phyloP scores from a whole-genome alignment of 1,140 invertebrate species.

The Trachymyrmex septentrionalis region DNA sequence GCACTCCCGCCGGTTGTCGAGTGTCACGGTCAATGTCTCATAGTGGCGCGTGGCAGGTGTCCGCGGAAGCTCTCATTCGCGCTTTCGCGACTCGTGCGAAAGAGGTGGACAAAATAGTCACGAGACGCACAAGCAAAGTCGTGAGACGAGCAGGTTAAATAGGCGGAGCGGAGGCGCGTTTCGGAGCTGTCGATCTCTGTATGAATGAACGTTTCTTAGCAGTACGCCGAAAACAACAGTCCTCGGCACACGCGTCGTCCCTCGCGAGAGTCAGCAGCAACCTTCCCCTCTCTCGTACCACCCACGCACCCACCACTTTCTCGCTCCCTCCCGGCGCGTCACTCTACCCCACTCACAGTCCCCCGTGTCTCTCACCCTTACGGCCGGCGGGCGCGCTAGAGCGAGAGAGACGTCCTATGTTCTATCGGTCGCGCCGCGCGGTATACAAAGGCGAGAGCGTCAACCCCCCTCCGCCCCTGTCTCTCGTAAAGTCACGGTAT shows the following conservation, averaged over 20 bases:
- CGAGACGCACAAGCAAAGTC: too few relatives aligned
- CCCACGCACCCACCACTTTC: conserved; percentile 75
- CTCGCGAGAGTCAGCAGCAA: conserved; percentile 72
- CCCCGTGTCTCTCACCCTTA: conserved; percentile 68
- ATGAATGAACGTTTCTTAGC: conserved; percentile 77
- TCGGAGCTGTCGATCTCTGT: conserved; percentile 62
- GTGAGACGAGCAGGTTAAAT: background rate
- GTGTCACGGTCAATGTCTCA: conserved; percentile 77
- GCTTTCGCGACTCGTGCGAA: background rate
- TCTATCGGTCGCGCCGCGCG: conserved; percentile 32
- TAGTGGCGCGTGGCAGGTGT: conserved; percentile 74
- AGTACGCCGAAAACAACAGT: conserved; percentile 75
- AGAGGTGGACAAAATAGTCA: background rate
- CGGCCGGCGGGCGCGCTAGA: conserved; percentile 18
- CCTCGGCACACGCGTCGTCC: conserved; percentile 74
- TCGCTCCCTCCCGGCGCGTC: conserved; percentile 69
- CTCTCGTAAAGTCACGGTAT: conserved; percentile 30
- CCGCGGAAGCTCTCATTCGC: conserved; percentile 63
- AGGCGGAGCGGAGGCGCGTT: conserved; percentile 39
- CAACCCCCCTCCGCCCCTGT: too few relatives aligned
- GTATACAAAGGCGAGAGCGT: conserved; percentile 69
- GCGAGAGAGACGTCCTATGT: conserved; percentile 56
- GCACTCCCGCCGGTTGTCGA: conserved; percentile 68
- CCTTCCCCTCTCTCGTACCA: conserved; percentile 74
- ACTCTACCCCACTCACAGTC: conserved; percentile 70